phyloP scores from a whole-genome alignment of 2,888 invertebrate species.

The Gnatocerus cornutus region DNA sequence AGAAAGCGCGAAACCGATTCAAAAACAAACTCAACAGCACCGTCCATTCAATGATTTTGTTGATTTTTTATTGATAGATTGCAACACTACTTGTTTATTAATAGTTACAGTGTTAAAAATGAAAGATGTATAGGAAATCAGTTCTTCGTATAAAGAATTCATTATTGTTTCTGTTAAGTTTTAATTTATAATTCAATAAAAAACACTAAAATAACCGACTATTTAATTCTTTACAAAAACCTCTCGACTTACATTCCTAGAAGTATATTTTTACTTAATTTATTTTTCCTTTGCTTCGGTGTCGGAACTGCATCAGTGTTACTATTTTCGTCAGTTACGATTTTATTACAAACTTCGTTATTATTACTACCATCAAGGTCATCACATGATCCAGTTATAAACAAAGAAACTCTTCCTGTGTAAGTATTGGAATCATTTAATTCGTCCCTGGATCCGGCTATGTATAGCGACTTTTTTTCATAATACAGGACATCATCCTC shows the following conservation, averaged over 20 bases:
- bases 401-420: slow-evolving; percentile 44
- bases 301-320: slow-evolving; percentile 32
- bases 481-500: slow-evolving; percentile 26
- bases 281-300: slow-evolving; percentile 48
- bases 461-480: slow-evolving; percentile 48
- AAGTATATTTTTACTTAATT: slow-evolving; percentile 47
- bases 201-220: slow-evolving; percentile 27
- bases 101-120: slow-evolving; percentile 40
- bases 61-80: slow-evolving; percentile 27
- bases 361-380: slow-evolving; percentile 43
- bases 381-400: slow-evolving; percentile 47
- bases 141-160: slow-evolving; percentile 14
- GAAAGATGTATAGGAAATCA: slow-evolving; percentile 33
- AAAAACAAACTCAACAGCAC: slow-evolving; percentile 36
- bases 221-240: slow-evolving; percentile 8
- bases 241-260: slow-evolving; percentile 31
- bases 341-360: slow-evolving; percentile 36
- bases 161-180: slow-evolving; percentile 50
- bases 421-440: slow-evolving; percentile 31
- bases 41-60: slow-evolving; percentile 45
- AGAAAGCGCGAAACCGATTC: not conserved
- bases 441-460: slow-evolving; percentile 47
- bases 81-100: slow-evolving; percentile 11
- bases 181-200: slow-evolving; percentile 47
- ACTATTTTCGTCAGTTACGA: slow-evolving; percentile 28